Base-by-base conservation (phyloP, 1,140 invertebrate genomes). In the Hestina assimilis region DNA sequence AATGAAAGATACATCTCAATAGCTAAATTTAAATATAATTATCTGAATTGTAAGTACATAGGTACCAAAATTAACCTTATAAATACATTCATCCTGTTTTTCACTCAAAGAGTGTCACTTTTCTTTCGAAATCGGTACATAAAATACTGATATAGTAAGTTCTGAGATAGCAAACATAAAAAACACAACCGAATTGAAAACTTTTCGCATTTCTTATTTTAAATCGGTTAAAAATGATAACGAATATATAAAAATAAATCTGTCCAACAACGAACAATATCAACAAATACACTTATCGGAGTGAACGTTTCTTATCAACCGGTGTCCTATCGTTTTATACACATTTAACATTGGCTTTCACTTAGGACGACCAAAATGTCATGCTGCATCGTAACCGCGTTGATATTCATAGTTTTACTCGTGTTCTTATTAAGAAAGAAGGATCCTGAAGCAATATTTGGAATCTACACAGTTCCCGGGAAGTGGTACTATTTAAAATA, bases 401-500 rank as follows among this genome's bases (percentile, higher is more conserved):
- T 42, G 3, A 33, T 62, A 5, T 50, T 67, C 6, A 48, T 76
- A 7, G 33, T 61, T n/a, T 66, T 62, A 50, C 33, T 74, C 9
- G 43, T 74, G 17, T 69, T 76, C 15, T 48, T 50, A 12, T 28
- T 68, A 3, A 62, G 57, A 20, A 62, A 55, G 15, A 78, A 83
- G 55, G 74, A 90, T 28, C 87, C 90, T 1, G 60, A 83, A 29
- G 89, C 90, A 3, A 89, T 92, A n/a, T 88, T 90, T 31, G 91
- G 91, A 2, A 77, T 93, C 5, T 93, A 93, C 67, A 74, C 80
- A 2, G 87, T 90, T 52, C 90, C 89, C 0, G 92, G 92, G 33
- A 92, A 90, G 72, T 93, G 90, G 89, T 93, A 92, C 74, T 89
- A 89, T 54, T 48, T 93, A 5, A 93, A 93, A 81, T 92, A 92